Evolutionary conservation across 2,113 vertebrate species (phyloP), one percentile per base, ranked within the genome.

Genomic region (Maccullochella peelii): DNA sequence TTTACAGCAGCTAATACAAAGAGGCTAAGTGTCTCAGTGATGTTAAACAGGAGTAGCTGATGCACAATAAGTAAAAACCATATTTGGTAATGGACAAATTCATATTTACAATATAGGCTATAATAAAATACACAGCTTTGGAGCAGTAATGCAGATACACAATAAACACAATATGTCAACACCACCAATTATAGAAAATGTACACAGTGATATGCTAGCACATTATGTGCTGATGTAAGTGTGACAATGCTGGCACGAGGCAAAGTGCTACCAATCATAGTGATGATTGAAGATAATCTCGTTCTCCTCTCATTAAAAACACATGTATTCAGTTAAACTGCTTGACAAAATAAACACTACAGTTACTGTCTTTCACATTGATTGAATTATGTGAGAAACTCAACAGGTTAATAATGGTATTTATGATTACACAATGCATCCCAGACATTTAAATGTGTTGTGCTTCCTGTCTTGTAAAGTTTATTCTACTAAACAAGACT

Each of bases 371-470:
- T 57, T 72, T 52, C 42, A 58, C 33, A 30, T 25, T 40, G 65
- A 33, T 73, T 40, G 14, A 69, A 59, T 16, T 1, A 23, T 67
- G 21, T 73, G 78, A 77, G 70, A 66, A 70, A 70, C 11, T 73
- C 42, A 69, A 11, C 40, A 21, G 30, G 33, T n/a, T 73, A 25
- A 36, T 42, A 69, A 10, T 42, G 6, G 10, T 40, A 54, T 62
- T 67, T 59, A 38, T 55, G 11, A 40, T 71, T 30, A 47, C 55
- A 59, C 38, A 61, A 6, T 30, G 59, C 2, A 18, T 55, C 49
- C 55, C 27, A 20, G 20, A 54, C 11, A 65, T 65, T 55, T 79
- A 14, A 52, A 66, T 66, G 16, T 44, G 44, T 25, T 52, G 16
- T 30, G 4, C 44, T 61, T 54, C 54, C 71, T 30, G 42, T 75